These are phyloP conservation scores for Poecilobothrus nobilitatus DNA, from an alignment of 2,888 invertebrate species.

Conservation along the genomic window DNA sequence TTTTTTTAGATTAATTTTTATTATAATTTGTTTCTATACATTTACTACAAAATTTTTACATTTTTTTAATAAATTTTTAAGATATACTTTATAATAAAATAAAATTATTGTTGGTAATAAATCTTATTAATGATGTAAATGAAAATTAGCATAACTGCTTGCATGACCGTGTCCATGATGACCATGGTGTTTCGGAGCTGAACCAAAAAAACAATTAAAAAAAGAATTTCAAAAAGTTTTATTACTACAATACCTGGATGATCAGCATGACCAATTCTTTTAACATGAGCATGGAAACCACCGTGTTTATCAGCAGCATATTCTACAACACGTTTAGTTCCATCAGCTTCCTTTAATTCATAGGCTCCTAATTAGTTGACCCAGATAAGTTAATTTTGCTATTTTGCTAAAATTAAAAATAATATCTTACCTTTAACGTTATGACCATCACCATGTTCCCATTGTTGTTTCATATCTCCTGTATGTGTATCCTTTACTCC, in stretches of 20 bases:
- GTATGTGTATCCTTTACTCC: conserved; percentile 38
- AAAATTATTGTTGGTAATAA: too few species aligned
- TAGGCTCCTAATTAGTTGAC: too few species aligned
- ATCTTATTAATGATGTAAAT: background rate
- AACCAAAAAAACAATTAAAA: background rate
- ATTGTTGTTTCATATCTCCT: conserved; percentile 37
- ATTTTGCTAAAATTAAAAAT: too few species aligned
- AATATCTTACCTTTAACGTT: conserved; percentile 35
- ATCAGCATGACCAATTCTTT: conserved; percentile 43
- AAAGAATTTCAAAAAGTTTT: background rate
- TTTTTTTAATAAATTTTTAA: too few species aligned
- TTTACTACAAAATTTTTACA: too few species aligned
- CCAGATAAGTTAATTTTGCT: too few species aligned
- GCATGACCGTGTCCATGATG: too few species aligned
- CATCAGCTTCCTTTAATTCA: conserved; percentile 46
- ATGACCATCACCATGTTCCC: conserved; percentile 43
- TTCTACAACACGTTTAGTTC: conserved; percentile 46
- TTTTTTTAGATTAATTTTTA: too few species aligned
- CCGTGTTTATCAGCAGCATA: conserved; percentile 46
- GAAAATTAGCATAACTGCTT: background rate
- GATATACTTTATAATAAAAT: too few species aligned
- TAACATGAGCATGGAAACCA: conserved; percentile 46
- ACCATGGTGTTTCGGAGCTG: background rate
- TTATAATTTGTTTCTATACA: too few species aligned
- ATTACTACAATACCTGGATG: conserved; percentile 32